Percentiles rank a stretch among this genome's conserved stretches.
These are phyloP conservation scores for Pipistrellus kuhlii DNA, from an alignment of 2,797 vertebrate species.

Conservation along the genomic window DNA sequence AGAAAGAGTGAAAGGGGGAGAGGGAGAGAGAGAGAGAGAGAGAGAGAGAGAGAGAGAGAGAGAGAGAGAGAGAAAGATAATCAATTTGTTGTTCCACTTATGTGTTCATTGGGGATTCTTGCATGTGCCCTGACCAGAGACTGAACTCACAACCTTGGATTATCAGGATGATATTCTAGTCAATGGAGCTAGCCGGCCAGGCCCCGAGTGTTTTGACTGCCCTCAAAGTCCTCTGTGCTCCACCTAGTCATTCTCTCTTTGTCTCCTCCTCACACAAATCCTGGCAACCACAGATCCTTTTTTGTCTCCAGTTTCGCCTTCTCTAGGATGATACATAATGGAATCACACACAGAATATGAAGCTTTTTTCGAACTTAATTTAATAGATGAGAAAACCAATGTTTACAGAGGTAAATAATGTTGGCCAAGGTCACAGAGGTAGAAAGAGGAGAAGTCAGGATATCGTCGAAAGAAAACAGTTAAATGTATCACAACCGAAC, in stretches of 20 bases:
- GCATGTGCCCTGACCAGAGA: background rate
- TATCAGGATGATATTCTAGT: background rate
- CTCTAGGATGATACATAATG: background rate
- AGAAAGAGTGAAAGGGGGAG: background rate
- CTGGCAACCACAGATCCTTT: background rate
- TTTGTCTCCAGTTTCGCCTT: background rate
- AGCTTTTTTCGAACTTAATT: background rate
- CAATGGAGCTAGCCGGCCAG: background rate
- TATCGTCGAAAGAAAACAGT: background rate
- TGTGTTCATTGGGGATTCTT: background rate
- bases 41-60: fast-evolving
- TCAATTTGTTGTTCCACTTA: background rate
- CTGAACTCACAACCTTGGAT: background rate
- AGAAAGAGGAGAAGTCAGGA: background rate
- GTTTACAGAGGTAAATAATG: background rate
- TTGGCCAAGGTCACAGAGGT: background rate
- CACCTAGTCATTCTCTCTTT: background rate
- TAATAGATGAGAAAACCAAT: background rate
- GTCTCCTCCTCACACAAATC: background rate
- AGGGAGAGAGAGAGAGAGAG: too few species aligned
- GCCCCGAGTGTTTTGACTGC: background rate
- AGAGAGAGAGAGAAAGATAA: background rate
- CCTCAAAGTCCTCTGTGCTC: background rate
- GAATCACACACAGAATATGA: background rate
- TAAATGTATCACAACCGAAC: background rate